phyloP scores from a whole-genome alignment of 2,888 invertebrate species.

The Drosophila koepferae region DNA sequence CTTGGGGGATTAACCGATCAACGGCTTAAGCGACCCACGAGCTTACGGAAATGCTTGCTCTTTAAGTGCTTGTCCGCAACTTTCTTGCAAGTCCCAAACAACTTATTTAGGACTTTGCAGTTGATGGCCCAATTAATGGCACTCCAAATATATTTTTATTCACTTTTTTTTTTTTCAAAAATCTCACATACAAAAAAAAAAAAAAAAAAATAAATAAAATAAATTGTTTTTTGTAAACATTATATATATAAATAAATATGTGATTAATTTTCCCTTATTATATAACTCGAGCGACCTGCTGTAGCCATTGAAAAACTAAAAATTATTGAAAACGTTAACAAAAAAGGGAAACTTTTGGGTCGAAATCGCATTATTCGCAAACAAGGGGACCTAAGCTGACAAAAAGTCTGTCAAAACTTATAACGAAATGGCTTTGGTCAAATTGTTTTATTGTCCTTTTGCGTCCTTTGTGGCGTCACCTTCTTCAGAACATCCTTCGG shows the following conservation, averaged over 20 bases:
- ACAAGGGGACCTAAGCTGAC: conserved; percentile 31
- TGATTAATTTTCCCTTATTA: conserved; percentile 10
- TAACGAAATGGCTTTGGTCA: conserved; percentile 66
- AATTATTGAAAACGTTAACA: conserved; percentile 70
- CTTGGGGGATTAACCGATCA: conserved; percentile 56
- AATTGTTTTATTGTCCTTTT: conserved; percentile 66
- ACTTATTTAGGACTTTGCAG: conserved; percentile 45
- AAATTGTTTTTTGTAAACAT: not conserved
- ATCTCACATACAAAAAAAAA: too few species aligned
- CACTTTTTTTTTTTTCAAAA: too few species aligned
- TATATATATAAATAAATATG: conserved; percentile 12
- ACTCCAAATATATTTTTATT: conserved; percentile 14
- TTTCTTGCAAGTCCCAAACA: conserved; percentile 29
- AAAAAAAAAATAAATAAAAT: conserved; percentile 7
- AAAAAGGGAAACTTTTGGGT: conserved; percentile 49
- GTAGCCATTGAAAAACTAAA: conserved; percentile 57
- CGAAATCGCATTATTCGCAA: conserved; percentile 23
- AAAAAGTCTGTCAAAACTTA: conserved; percentile 60
- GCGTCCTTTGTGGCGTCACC: conserved; percentile 19
- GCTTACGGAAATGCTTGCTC: conserved; percentile 9
- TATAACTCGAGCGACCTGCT: conserved; percentile 9
- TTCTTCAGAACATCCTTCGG: not conserved
- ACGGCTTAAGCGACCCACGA: conserved; percentile 39
- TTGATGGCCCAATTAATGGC: conserved; percentile 73
- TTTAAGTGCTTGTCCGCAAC: conserved; percentile 41